phyloP scores from a whole-genome alignment of 1,140 invertebrate genomes.

The Aphaenogaster floridana region DNA sequence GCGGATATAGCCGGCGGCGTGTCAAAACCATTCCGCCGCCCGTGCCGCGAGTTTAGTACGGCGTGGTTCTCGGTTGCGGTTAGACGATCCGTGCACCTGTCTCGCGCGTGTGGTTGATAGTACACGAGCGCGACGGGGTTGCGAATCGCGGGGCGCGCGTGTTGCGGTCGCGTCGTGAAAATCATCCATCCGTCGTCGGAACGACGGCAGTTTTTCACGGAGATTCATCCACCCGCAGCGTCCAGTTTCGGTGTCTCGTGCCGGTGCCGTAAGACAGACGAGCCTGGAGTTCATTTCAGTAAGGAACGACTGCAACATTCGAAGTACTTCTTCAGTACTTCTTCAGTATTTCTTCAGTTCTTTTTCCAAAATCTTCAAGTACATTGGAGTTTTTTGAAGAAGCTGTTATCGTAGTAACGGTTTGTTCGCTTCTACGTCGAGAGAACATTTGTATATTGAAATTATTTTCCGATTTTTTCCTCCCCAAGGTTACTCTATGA shows the following conservation, averaged over 20 bases:
- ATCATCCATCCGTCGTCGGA: constrained; percentile 1
- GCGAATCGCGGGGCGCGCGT: constrained; percentile 10
- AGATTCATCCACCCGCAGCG: background rate
- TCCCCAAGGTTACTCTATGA: background rate
- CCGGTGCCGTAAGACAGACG: background rate
- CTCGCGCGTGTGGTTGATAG: constrained; percentile 34
- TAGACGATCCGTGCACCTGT: constrained; percentile 44
- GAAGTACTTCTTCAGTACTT: background rate
- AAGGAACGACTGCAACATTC: background rate
- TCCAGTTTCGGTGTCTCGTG: background rate
- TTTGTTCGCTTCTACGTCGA: background rate
- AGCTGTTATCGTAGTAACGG: background rate
- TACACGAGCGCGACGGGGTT: constrained; percentile 13
- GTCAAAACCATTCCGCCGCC: constrained; percentile 84
- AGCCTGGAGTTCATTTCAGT: background rate
- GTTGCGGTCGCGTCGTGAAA: constrained; percentile 23
- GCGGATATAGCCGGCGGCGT: constrained; percentile 82
- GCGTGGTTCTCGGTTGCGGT: constrained; percentile 77
- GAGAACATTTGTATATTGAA: background rate
- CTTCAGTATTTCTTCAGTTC: background rate
- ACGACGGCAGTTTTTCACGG: background rate
- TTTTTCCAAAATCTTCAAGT: background rate
- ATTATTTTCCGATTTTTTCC: background rate
- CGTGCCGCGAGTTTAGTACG: constrained; percentile 79
- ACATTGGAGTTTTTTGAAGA: background rate